These are phyloP conservation scores for Mastomys coucha DNA, from an alignment of 2,113 vertebrate genomes.

Conservation along the genomic window DNA sequence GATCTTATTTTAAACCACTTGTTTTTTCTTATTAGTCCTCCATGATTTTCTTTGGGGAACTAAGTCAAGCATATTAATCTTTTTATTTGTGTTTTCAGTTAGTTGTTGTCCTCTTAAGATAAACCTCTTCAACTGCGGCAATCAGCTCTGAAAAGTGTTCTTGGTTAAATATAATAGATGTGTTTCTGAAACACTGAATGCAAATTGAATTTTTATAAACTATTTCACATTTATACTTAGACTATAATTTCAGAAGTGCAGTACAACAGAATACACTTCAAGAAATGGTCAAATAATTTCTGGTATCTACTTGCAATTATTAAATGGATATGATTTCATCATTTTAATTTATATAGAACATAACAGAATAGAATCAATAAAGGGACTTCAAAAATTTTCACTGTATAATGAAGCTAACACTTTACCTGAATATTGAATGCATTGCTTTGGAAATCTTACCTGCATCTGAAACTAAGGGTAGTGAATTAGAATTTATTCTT, in stretches of 20 bases:
- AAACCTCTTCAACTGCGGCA: constrained; percentile 47
- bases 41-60: neutral
- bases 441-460: neutral
- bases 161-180: constrained; percentile 70
- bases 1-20: constrained; percentile 40
- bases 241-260: constrained; percentile 72
- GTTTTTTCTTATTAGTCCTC: constrained; percentile 24
- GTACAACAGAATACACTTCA: constrained; percentile 65
- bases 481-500: neutral
- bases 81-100: constrained; percentile 64
- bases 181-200: constrained; percentile 54
- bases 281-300: constrained; percentile 61
- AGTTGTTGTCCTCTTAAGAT: constrained; percentile 64
- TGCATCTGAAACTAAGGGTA: constrained; percentile 38
- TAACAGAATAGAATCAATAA: constrained; percentile 52
- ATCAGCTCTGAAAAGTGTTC: constrained; percentile 57
- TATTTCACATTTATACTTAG: constrained; percentile 55
- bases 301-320: constrained; percentile 47
- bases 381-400: neutral
- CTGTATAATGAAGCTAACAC: constrained; percentile 9
- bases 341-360: constrained; percentile 54
- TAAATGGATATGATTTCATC: constrained; percentile 37
- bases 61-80: constrained; percentile 49
- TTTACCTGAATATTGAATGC: constrained; percentile 37
- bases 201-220: constrained; percentile 73